Evolutionary conservation across 2,113 vertebrate genomes (phyloP).

Genomic region (Oplegnathus fasciatus): DNA sequence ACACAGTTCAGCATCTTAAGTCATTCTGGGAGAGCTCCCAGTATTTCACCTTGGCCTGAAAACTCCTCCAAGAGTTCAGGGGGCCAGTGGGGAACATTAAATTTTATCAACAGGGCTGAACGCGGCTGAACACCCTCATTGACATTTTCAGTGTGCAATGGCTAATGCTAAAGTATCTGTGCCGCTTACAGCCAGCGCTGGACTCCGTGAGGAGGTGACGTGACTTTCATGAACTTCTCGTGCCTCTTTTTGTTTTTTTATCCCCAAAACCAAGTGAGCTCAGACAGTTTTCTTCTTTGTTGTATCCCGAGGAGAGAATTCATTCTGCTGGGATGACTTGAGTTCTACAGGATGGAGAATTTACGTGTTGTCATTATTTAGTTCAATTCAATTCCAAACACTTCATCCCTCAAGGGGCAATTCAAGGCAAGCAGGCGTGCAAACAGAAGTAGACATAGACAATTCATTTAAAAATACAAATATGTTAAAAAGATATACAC

Average conservation of each 20-base stretch:
- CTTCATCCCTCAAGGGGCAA: too few species aligned
- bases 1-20: conserved; percentile 15
- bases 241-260: not conserved
- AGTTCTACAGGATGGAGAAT: not conserved
- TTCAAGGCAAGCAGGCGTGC: too few species aligned
- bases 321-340: not conserved
- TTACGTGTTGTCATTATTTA: too few species aligned
- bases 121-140: not conserved
- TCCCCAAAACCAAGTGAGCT: not conserved
- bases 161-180: not conserved
- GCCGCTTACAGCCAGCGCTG: not conserved
- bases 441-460: too few species aligned
- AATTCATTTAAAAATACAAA: too few species aligned
- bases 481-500: too few species aligned
- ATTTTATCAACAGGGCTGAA: conserved; percentile 36
- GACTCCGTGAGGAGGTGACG: too few species aligned
- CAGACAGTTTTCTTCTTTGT: not conserved
- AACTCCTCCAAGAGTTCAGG: conserved; percentile 11
- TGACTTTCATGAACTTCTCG: not conserved
- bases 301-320: not conserved
- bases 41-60: conserved; percentile 43
- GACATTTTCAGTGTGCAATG: not conserved
- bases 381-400: too few species aligned
- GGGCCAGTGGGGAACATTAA: conserved; percentile 32
- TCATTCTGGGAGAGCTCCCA: conserved; percentile 43